Base-by-base conservation (phyloP, 2,113 vertebrate species). In the Eptesicus fuscus region DNA sequence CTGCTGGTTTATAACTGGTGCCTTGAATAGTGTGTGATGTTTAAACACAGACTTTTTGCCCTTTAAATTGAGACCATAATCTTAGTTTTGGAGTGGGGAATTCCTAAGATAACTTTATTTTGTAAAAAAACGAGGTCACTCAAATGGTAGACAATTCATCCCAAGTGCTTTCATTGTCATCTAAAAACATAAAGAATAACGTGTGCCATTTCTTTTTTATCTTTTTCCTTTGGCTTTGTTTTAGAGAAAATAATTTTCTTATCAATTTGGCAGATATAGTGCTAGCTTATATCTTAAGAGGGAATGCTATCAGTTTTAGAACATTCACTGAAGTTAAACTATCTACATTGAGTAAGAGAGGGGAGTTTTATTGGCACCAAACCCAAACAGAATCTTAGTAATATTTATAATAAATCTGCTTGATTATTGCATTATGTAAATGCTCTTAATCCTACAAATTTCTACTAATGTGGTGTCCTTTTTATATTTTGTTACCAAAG, bases 41-140 rank as follows among this genome's bases (percentile, higher is more conserved):
- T 96, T 96, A 93, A 96, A 96, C 83, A 91, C 20, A 85, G 80
- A 88, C 83, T 94, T 94, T 94, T 95, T 74, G 30, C 49, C 69
- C 51, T 93, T 84, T 84, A 82, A 94, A 90, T 91, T 88, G 67
- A 93, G 87, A 82, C 84, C 37, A 14, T 70, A 84, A 93, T 97
- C 90, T 97, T 49, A 90, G 51, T 89, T 92, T 88, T 32, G 44
- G 76, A 93, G 77, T 93, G 59, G 35, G 23, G n/a, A 95, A 97
- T 86, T 95, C 87, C 97, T 87, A 67, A 98, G 97, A 98, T 98
- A 98, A 96, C 96, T 97, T 97, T 93, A 83, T 90, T 98, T 91
- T 87, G 89, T 96, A 91, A 96, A 95, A 94, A 95, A 96, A 78
- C 44, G 65, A 97, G 83, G 83, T 96, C 37, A 7, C 78, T 89